phyloP scores from a whole-genome alignment of 1,140 invertebrate genomes.

The Planococcus citri region DNA sequence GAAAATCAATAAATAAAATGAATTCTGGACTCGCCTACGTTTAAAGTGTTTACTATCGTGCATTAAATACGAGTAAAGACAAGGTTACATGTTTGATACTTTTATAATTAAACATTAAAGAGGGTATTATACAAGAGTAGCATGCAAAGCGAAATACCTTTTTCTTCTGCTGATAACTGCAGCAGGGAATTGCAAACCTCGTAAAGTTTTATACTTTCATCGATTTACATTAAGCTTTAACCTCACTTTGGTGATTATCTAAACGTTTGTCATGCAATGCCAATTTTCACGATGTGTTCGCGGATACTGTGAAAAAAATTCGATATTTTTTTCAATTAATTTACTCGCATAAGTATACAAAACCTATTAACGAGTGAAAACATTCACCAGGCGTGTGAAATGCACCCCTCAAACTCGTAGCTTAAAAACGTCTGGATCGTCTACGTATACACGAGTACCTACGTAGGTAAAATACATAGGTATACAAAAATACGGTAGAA shows the following conservation, averaged over 20 bases:
- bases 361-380: no score
- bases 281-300: neutral
- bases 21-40: neutral
- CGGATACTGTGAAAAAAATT: no score
- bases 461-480: no score
- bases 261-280: neutral
- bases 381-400: no score
- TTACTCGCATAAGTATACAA: no score
- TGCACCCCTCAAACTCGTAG: no score
- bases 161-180: neutral
- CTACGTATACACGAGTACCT: no score
- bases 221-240: constrained; percentile 7
- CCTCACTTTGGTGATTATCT: neutral
- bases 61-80: neutral
- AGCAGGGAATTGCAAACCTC: neutral
- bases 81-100: neutral
- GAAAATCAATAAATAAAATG: neutral
- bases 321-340: no score
- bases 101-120: constrained; percentile 4
- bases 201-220: neutral
- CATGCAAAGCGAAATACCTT: neutral
- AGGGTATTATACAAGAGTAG: neutral
- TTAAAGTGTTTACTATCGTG: neutral
- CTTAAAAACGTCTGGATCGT: no score
- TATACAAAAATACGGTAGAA: no score